Conservation (phyloP, 2,888 invertebrate species). For the Polymixis lichenea region DNA sequence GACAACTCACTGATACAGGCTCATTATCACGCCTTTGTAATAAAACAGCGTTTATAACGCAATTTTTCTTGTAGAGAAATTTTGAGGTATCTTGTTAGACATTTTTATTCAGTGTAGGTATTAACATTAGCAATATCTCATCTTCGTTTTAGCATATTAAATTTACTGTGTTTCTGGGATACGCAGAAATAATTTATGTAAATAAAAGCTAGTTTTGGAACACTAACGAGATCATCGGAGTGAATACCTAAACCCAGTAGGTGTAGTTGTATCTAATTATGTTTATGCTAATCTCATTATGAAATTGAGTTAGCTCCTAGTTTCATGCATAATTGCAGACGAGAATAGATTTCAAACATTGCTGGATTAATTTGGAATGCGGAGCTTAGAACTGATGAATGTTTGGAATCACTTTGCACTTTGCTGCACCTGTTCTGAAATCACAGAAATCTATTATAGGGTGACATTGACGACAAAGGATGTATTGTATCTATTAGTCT, state of each 20-base stretch:
- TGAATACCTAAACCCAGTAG: neutral
- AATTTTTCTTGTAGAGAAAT: neutral
- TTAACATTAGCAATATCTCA: neutral
- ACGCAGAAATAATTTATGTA: neutral
- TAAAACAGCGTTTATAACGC: conserved; percentile 7
- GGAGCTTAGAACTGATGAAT: conserved; percentile 26
- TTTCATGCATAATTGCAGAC: conserved; percentile 24
- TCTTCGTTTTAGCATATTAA: neutral
- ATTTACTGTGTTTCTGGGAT: neutral
- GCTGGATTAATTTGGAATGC: conserved; percentile 15
- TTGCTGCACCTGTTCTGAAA: neutral
- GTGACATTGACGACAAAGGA: neutral
- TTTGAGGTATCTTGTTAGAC: neutral
- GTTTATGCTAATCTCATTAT: conserved; percentile 13
- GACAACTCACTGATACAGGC: conserved; percentile 65
- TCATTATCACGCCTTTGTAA: conserved; percentile 44
- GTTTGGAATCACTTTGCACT: conserved; percentile 5
- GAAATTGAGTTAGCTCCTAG: conserved; percentile 19
- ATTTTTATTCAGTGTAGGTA: conserved; percentile 11
- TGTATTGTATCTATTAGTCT: neutral
- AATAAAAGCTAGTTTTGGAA: neutral
- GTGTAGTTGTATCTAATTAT: neutral
- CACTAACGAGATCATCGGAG: neutral
- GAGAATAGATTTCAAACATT: conserved; percentile 28
- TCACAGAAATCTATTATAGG: neutral